These are phyloP conservation scores for Sphinx pinastri DNA, from an alignment of 2,888 invertebrate genomes.

Conservation along the genomic window DNA sequence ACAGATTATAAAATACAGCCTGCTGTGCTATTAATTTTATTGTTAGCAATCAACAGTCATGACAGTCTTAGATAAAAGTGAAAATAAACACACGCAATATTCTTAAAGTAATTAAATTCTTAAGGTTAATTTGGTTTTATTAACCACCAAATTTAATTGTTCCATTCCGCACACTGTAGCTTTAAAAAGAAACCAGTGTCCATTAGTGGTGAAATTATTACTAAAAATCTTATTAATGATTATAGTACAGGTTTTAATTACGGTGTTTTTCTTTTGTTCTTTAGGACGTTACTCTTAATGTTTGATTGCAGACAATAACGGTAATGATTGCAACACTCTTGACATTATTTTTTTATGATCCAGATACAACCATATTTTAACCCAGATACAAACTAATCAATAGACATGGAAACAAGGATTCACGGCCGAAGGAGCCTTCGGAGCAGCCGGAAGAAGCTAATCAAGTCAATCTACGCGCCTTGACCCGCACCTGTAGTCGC, in stretches of 20 bases:
- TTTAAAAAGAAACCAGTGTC: not conserved
- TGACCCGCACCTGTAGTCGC: constrained; percentile 41
- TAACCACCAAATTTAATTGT: not conserved
- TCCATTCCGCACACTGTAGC: not conserved
- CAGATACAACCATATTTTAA: not conserved
- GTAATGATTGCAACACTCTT: no score
- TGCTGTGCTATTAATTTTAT: no score
- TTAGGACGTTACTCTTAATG: no score
- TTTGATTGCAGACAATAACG: no score
- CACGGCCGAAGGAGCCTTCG: constrained; percentile 14
- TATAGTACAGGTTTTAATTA: no score
- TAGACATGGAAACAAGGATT: not conserved
- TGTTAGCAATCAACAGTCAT: no score
- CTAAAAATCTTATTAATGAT: not conserved
- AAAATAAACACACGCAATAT: not conserved
- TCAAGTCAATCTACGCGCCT: constrained; percentile 42
- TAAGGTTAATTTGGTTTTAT: no score
- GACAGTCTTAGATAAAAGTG: not conserved
- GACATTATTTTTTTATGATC: no score
- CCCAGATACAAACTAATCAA: not conserved
- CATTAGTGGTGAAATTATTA: not conserved
- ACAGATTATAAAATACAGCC: no score
- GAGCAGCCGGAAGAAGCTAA: constrained; percentile 41
- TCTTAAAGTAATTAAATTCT: no score
- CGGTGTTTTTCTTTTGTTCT: no score